Conservation (phyloP, 2,797 vertebrate genomes). For the Loris lydekkerianus region DNA sequence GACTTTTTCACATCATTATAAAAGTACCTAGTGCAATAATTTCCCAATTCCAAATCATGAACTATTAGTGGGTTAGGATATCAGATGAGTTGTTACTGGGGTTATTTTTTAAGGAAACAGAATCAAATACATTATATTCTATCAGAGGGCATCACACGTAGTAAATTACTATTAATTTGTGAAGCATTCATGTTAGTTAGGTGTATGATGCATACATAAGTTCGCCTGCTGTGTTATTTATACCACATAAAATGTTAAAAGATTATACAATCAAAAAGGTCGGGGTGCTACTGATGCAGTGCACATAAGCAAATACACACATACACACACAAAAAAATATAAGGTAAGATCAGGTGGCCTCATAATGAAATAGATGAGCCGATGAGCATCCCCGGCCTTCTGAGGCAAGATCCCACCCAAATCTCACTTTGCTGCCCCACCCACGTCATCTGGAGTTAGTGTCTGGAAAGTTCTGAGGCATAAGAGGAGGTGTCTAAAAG, state of each 20-base stretch:
- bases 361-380: not conserved
- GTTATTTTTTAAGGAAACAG: slow-evolving; percentile 22
- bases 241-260: not conserved
- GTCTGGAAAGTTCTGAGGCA: not conserved
- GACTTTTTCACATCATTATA: not conserved
- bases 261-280: not conserved
- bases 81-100: not conserved
- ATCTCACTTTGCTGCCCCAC: not conserved
- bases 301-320: too few relatives aligned
- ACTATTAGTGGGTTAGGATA: not conserved
- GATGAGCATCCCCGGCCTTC: not conserved
- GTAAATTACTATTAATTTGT: not conserved
- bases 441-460: not conserved
- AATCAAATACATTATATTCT: not conserved
- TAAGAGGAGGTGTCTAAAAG: not conserved
- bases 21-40: not conserved
- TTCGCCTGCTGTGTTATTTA: not conserved
- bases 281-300: not conserved
- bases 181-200: not conserved
- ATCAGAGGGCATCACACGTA: not conserved
- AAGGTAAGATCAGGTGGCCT: not conserved
- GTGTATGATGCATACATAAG: not conserved
- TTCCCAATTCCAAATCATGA: slow-evolving; percentile 28
- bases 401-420: not conserved
- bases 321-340: too few relatives aligned